Evolutionary conservation across 2,888 invertebrate species (phyloP), one percentile per base, ranked within the genome.

Genomic region (Cyaniris semiargus): DNA sequence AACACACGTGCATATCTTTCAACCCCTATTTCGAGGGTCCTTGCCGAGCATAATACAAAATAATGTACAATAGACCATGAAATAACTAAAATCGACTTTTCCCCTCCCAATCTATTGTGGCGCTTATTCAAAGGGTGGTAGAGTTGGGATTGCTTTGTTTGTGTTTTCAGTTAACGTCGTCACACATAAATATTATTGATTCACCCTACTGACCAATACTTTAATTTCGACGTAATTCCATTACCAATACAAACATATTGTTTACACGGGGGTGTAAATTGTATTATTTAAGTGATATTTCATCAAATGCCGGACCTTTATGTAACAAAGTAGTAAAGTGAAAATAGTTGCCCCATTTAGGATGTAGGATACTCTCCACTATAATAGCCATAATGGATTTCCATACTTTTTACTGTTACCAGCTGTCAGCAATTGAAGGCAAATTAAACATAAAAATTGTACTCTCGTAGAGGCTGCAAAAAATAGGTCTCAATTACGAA

Each of bases 121-220:
- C 27, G 18, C 66, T 66, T 66, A 31, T 66, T 5, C 27, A 15
- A 15, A 66, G 13, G 6, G 2, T 13, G 2, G 1, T 15, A 70
- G 15, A 53, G 70, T 53, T 76, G 48, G 15, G 13, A 53, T 34
- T 56, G 15, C 15, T 21, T 56, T n/a, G 13, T 60, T 48, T 2
- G 31, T 34, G 8, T 53, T 7, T 7, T 48, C 27, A 74, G 27
- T 27, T 74, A 27, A 23, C 6, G 13, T 76, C 84, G 84, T 86
- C 85, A 84, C 85, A 86, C 85, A 82, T 88, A 88, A 89, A 87
- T 85, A 84, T 84, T 88, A 89, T 90, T 88, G 89, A 91, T 88
- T 85, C 84, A 84, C 85, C 85, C 75, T 72, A 15, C 79, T 90
- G 89, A 88, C 89, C 89, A 78, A 83, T 85, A 86, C 87, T 87